Percentiles rank a stretch among this genome's conserved stretches.
phyloP scores from a whole-genome alignment of 1,140 invertebrate genomes.

The Zaprionus africanus region DNA sequence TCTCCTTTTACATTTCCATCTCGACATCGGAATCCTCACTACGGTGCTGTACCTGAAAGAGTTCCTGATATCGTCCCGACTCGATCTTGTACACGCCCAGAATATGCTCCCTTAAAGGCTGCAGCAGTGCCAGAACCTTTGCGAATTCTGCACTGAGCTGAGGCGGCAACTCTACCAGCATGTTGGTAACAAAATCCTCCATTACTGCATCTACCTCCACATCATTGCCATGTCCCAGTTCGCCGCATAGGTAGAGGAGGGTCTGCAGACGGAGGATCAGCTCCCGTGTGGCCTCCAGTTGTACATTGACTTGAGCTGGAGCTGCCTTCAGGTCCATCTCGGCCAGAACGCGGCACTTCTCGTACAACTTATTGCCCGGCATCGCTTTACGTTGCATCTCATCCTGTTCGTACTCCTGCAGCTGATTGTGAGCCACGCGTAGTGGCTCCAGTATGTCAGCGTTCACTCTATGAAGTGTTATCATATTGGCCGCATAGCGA shows the following conservation, averaged over 20 bases:
- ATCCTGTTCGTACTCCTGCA: slow-evolving; percentile 24
- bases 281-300: slow-evolving; percentile 10
- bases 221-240: slow-evolving; percentile 40
- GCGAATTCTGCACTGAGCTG: slow-evolving; percentile 12
- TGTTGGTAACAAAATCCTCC: slow-evolving; percentile 22
- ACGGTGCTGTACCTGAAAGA: slow-evolving; percentile 4
- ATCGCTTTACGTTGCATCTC: neutral
- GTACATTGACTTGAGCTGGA: neutral
- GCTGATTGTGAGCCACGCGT: slow-evolving; percentile 28
- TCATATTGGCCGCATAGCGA: slow-evolving; percentile 36
- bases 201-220: slow-evolving; percentile 36
- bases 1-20: slow-evolving; percentile 8
- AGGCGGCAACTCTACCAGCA: slow-evolving; percentile 21
- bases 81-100: neutral
- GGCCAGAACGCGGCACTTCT: slow-evolving; percentile 47
- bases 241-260: slow-evolving; percentile 39
- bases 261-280: slow-evolving; percentile 54
- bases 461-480: slow-evolving; percentile 53
- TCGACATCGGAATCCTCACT: slow-evolving; percentile 25
- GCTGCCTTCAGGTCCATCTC: slow-evolving; percentile 46
- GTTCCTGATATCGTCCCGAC: slow-evolving; percentile 8
- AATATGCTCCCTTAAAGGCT: slow-evolving; percentile 23
- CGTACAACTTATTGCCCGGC: slow-evolving; percentile 26
- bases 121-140: neutral
- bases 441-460: slow-evolving; percentile 42